Percentiles rank a stretch among this genome's conserved stretches.
Evolutionary conservation across 2,888 invertebrate species (phyloP).

Genomic region (Apeira syringaria): DNA sequence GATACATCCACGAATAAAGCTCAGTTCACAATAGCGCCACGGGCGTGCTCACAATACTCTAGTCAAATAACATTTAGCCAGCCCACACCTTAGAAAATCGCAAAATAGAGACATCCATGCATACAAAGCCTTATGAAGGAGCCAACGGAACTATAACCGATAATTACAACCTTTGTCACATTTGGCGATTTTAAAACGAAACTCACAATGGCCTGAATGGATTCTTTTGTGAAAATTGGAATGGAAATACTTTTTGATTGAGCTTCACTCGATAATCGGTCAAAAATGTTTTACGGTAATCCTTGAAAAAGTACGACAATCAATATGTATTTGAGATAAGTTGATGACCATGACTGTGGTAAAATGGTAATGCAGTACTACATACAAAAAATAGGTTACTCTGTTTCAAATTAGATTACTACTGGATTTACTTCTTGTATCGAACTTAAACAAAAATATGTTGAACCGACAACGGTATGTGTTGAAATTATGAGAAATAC

Average conservation of each 20-base stretch:
- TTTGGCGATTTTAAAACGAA: constrained; percentile 61
- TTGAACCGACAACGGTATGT: too few species aligned
- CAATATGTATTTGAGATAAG: too few species aligned
- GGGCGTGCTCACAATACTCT: constrained; percentile 76
- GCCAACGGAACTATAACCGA: constrained; percentile 69
- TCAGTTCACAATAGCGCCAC: constrained; percentile 62
- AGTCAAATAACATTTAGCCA: constrained; percentile 82
- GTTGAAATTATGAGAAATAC: too few species aligned
- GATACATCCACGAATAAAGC: constrained; percentile 67
- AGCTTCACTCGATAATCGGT: constrained; percentile 32
- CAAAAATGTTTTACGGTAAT: constrained; percentile 23
- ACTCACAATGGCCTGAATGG: constrained; percentile 50
- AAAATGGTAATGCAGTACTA: too few species aligned
- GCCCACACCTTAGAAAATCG: constrained; percentile 81
- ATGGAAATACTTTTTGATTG: constrained; percentile 54
- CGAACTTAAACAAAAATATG: too few species aligned
- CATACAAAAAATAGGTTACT: too few species aligned
- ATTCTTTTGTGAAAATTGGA: constrained; percentile 49
- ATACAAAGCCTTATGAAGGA: constrained; percentile 67
- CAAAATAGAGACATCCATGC: constrained; percentile 77
- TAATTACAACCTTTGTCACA: constrained; percentile 79
- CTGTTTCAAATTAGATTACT: too few species aligned
- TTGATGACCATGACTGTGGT: too few species aligned
- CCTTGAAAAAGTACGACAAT: constrained; percentile 8
- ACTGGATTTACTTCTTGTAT: too few species aligned